These are phyloP conservation scores for Ramphastos sulfuratus DNA, from an alignment of 2,113 vertebrate species.

Conservation along the genomic window DNA sequence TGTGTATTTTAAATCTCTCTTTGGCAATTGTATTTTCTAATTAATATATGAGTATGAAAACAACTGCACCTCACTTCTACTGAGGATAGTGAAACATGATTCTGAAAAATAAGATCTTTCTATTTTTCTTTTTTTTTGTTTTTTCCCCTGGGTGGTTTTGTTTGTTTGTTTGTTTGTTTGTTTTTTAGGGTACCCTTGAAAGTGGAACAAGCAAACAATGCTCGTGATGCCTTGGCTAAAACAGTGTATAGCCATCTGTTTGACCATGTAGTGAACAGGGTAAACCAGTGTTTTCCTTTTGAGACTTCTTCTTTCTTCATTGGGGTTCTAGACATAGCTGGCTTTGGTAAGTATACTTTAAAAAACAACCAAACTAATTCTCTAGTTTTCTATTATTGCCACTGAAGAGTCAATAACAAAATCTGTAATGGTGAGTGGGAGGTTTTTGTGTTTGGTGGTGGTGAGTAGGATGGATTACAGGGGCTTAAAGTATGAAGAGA, in stretches of 20 bases:
- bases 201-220: slow-evolving; percentile 96
- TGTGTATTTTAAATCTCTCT: background rate
- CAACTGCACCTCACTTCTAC: background rate
- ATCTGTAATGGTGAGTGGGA: background rate
- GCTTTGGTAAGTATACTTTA: slow-evolving; percentile 85
- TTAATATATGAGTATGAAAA: background rate
- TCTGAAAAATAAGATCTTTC: background rate
- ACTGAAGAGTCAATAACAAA: background rate
- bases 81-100: background rate
- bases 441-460: background rate
- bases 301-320: slow-evolving; percentile 92
- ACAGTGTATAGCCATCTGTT: slow-evolving; percentile 95
- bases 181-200: slow-evolving; percentile 90
- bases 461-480: background rate
- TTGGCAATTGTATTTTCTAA: background rate
- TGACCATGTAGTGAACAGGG: slow-evolving; percentile 95
- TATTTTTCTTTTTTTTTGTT: background rate
- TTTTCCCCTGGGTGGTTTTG: background rate
- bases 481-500: background rate
- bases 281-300: slow-evolving; percentile 98
- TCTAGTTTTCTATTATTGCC: background rate
- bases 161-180: background rate
- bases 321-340: slow-evolving; percentile 97
- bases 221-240: slow-evolving; percentile 94
- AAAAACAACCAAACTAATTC: background rate